phyloP scores from a whole-genome alignment of 2,113 vertebrate genomes.

The Engraulis encrasicolus region DNA sequence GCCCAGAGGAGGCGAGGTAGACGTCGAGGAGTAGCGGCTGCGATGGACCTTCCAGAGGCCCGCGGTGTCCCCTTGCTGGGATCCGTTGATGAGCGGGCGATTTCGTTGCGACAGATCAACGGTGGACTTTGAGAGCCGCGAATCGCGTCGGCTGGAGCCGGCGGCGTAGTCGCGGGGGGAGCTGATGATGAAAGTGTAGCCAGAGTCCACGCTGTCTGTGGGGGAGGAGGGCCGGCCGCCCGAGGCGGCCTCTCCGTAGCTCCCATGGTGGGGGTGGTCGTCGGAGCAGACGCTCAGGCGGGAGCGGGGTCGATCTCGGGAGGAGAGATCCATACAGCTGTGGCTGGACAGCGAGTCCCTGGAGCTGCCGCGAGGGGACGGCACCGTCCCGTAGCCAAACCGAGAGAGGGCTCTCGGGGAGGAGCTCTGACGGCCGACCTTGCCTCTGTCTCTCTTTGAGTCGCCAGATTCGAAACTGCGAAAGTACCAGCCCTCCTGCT shows the following conservation, averaged over 20 bases:
- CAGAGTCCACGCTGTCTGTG: slow-evolving; percentile 77
- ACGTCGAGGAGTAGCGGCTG: slow-evolving; percentile 47
- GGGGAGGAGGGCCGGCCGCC: slow-evolving; percentile 67
- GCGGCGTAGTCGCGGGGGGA: slow-evolving; percentile 60
- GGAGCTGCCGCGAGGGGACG: slow-evolving; percentile 46
- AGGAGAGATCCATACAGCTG: slow-evolving; percentile 67
- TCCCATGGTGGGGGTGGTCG: slow-evolving; percentile 64
- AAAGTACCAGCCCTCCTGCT: slow-evolving; percentile 45
- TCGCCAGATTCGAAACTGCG: slow-evolving; percentile 52
- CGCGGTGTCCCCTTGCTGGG: slow-evolving; percentile 41
- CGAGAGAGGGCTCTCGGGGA: slow-evolving; percentile 34
- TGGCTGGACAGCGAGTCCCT: slow-evolving; percentile 62
- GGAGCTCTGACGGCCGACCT: slow-evolving; percentile 39
- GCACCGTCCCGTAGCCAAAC: slow-evolving; percentile 29
- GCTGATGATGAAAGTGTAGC: slow-evolving; percentile 76
- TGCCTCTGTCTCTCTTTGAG: slow-evolving; percentile 39
- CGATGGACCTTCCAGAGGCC: slow-evolving; percentile 51
- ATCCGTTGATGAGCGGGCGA: slow-evolving; percentile 54
- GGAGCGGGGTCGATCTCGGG: slow-evolving; percentile 56
- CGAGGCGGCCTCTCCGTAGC: slow-evolving; percentile 52
- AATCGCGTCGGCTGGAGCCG: slow-evolving; percentile 55
- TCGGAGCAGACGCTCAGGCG: slow-evolving; percentile 68
- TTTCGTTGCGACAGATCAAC: slow-evolving; percentile 68
- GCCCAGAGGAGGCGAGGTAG: slow-evolving; percentile 42
- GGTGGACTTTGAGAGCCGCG: slow-evolving; percentile 70